These are phyloP conservation scores for Onthophagus sagittarius DNA, from an alignment of 2,888 invertebrate species.

Conservation along the genomic window DNA sequence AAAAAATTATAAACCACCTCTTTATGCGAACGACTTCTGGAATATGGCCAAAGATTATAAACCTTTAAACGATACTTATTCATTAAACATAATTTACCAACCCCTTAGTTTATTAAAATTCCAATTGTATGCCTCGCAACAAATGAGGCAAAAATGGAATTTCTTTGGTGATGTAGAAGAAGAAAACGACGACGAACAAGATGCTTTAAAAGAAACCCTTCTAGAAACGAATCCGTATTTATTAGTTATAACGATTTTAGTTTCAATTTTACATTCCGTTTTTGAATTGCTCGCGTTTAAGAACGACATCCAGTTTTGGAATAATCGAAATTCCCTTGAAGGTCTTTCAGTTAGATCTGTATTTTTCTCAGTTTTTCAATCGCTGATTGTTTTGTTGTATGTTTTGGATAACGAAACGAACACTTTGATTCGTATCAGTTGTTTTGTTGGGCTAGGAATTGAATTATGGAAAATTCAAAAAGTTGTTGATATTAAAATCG, in stretches of 20 bases:
- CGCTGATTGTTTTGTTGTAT: slow-evolving; percentile 90
- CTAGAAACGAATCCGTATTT: slow-evolving; percentile 96
- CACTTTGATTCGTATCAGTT: slow-evolving; percentile 89
- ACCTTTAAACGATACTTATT: slow-evolving; percentile 77
- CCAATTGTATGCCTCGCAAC: slow-evolving; percentile 97
- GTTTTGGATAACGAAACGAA: slow-evolving; percentile 99
- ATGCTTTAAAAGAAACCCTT: slow-evolving; percentile 88
- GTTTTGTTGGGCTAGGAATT: slow-evolving; percentile 90
- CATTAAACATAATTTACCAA: slow-evolving; percentile 72
- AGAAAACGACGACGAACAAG: slow-evolving; percentile 82
- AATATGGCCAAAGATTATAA: slow-evolving; percentile 94
- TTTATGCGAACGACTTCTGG: slow-evolving; percentile 98
- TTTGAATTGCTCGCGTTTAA: slow-evolving; percentile 99
- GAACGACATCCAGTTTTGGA: slow-evolving; percentile 99
- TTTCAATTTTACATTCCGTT: slow-evolving; percentile 93
- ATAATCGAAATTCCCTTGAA: slow-evolving; percentile 92
- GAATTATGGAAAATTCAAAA: slow-evolving; percentile 99
- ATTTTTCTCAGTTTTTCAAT: slow-evolving; percentile 98
- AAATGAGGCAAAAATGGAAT: slow-evolving; percentile 84
- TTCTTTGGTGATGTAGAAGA: slow-evolving; percentile 64
- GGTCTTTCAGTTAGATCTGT: slow-evolving; percentile 97
- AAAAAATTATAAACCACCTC: slow-evolving; percentile 85
- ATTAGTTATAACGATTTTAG: slow-evolving; percentile 82
- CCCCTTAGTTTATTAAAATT: slow-evolving; percentile 95
- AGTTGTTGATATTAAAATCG: slow-evolving; percentile 78